Percentiles rank a stretch among this genome's conserved stretches.
Conservation (phyloP, 2,888 invertebrate genomes). For the Chironomus tentans region DNA sequence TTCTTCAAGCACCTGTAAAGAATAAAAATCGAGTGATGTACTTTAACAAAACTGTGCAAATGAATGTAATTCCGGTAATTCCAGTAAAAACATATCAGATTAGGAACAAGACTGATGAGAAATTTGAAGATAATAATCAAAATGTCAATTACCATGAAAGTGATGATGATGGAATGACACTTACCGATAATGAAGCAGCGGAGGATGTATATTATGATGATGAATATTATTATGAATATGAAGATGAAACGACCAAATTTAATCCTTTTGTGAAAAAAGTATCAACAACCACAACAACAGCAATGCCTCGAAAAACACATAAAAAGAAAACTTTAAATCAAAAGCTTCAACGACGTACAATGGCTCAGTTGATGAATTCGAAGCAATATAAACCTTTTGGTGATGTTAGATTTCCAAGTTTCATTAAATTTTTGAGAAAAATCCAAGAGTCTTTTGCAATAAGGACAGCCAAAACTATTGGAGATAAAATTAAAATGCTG, state of each 20-base stretch:
- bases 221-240: constrained; percentile 14
- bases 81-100: neutral
- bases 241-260: neutral
- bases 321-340: neutral
- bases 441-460: constrained; percentile 36
- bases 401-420: constrained; percentile 32
- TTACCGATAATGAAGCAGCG: neutral
- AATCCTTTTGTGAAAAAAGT: neutral
- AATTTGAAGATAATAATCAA: neutral
- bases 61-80: constrained; percentile 1
- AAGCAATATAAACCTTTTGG: neutral
- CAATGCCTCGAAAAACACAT: neutral
- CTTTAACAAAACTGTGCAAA: neutral
- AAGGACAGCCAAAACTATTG: constrained; percentile 35
- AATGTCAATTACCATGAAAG: neutral
- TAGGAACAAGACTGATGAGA: neutral
- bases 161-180: constrained; percentile 6
- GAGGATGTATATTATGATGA: neutral
- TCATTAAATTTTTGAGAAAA: constrained; percentile 37
- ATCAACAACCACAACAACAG: neutral
- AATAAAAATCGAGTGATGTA: neutral
- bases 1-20: neutral
- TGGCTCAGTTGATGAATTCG: neutral
- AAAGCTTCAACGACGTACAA: neutral
- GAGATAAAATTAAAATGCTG: constrained; percentile 38